phyloP scores from a whole-genome alignment of 2,888 invertebrate genomes.

The Palloptera scutellata region DNA sequence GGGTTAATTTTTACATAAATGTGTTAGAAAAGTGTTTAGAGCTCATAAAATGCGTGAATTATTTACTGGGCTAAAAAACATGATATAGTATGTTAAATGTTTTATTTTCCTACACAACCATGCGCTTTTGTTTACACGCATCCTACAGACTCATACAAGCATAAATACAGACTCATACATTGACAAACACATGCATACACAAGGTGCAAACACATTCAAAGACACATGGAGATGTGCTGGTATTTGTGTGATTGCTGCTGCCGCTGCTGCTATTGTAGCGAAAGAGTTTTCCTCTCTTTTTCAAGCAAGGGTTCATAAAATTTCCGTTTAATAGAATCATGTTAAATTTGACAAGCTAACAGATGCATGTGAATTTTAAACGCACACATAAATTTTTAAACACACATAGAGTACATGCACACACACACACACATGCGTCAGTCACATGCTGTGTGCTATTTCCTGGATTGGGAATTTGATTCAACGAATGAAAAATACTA shows the following conservation, averaged over 20 bases:
- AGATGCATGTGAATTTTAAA: slow-evolving; percentile 42
- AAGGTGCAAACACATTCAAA: slow-evolving; percentile 3
- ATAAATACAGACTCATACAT: background rate
- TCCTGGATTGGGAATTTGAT: background rate
- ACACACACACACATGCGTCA: too few species aligned
- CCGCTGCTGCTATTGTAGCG: background rate
- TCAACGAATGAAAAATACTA: background rate
- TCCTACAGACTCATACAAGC: background rate
- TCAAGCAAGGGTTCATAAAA: slow-evolving; percentile 15
- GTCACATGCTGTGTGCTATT: too few species aligned
- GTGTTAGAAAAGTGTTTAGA: too few species aligned
- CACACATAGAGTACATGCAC: slow-evolving; percentile 14
- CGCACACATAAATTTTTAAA: slow-evolving; percentile 40
- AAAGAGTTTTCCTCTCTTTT: slow-evolving; percentile 1
- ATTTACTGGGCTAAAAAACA: too few species aligned
- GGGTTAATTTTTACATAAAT: too few species aligned
- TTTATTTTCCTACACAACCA: background rate
- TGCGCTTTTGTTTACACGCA: background rate
- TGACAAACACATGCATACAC: slow-evolving; percentile 3
- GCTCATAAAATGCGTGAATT: too few species aligned
- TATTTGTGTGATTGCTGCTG: slow-evolving; percentile 4
- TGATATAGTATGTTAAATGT: background rate
- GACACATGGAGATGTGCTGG: background rate
- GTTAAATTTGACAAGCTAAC: slow-evolving; percentile 45
- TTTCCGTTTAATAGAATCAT: slow-evolving; percentile 23